phyloP scores from a whole-genome alignment of 2,888 invertebrate genomes.

The Euphydryas editha region DNA sequence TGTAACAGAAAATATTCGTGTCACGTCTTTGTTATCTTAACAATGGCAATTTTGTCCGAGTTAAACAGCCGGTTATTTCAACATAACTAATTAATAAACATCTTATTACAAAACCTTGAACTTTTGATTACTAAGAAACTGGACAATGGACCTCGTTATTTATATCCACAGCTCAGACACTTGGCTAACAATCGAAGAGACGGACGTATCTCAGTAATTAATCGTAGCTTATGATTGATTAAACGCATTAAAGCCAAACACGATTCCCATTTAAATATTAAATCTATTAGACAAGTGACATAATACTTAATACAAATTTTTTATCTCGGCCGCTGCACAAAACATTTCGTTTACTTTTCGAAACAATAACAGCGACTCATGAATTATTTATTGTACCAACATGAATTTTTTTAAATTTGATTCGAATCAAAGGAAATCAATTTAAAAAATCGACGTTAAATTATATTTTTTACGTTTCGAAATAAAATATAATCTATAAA shows the following conservation, averaged over 20 bases:
- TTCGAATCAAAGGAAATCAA: conserved; percentile 9
- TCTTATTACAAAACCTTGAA: conserved; percentile 75
- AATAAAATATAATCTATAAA: conserved; percentile 9
- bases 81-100: conserved; percentile 79
- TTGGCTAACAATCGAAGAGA: conserved; percentile 62
- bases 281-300: conserved; percentile 78
- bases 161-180: conserved; percentile 69
- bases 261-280: conserved; percentile 81
- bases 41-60: conserved; percentile 61
- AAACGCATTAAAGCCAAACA: conserved; percentile 79
- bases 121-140: conserved; percentile 73
- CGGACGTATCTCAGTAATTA: conserved; percentile 80
- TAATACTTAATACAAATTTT: conserved; percentile 76
- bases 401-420: conserved; percentile 6
- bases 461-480: conserved; percentile 2
- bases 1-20: conserved; percentile 54
- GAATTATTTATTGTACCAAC: conserved; percentile 62
- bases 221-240: conserved; percentile 82
- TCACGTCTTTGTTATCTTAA: conserved; percentile 66
- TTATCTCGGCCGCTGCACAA: conserved; percentile 78
- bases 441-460: conserved; percentile 8
- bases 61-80: conserved; percentile 67
- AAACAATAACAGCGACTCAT: conserved; percentile 73
- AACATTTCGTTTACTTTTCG: conserved; percentile 70
- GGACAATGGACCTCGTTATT: conserved; percentile 78